Percentiles rank a stretch among this genome's conserved stretches.
Evolutionary conservation across 2,888 invertebrate species (phyloP).

Genomic region (Neoaliturus tenellus): DNA sequence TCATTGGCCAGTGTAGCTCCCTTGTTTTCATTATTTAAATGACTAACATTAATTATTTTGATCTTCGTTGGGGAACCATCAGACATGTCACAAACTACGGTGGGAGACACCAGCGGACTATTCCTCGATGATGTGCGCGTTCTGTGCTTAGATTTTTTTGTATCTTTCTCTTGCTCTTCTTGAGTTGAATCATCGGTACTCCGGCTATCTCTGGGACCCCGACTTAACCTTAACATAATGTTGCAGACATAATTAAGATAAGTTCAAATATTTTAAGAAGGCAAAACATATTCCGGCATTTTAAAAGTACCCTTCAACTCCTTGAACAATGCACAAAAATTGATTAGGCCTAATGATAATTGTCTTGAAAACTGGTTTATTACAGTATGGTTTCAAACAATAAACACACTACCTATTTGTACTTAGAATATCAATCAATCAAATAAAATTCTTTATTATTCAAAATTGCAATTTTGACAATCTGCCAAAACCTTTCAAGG

Average conservation of each 20-base stretch:
- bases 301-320: too few relatives aligned
- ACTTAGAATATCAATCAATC: too few relatives aligned
- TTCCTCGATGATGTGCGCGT: constrained; percentile 56
- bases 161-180: constrained; percentile 50
- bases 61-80: constrained; percentile 59
- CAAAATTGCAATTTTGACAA: too few relatives aligned
- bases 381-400: too few relatives aligned
- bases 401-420: too few relatives aligned
- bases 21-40: constrained; percentile 48
- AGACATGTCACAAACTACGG: constrained; percentile 57
- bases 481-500: too few relatives aligned
- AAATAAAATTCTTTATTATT: too few relatives aligned
- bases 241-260: background rate
- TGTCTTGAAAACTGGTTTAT: too few relatives aligned
- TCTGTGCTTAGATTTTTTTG: constrained; percentile 50
- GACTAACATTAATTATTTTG: constrained; percentile 59
- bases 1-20: constrained; percentile 40
- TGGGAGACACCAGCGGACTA: constrained; percentile 58
- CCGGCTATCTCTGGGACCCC: constrained; percentile 33
- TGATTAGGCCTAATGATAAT: too few relatives aligned
- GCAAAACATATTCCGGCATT: too few relatives aligned
- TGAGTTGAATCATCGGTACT: constrained; percentile 50
- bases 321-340: too few relatives aligned
- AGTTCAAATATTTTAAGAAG: too few relatives aligned
- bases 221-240: constrained; percentile 28